Conservation (phyloP, 1,140 invertebrate genomes). For the Scaptodrosophila lebanonensis region DNA sequence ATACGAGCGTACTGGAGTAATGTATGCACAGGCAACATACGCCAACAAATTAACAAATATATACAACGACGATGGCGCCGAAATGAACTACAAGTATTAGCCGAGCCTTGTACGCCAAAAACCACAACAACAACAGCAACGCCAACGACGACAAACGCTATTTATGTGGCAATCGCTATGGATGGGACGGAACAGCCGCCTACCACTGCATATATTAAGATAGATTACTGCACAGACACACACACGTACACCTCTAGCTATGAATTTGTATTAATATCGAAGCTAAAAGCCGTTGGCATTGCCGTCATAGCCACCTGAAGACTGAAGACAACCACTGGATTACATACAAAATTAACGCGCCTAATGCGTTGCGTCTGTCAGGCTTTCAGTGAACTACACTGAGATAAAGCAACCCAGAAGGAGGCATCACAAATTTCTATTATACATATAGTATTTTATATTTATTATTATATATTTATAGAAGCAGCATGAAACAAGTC, state of each 20-base stretch:
- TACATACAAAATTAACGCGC: constrained; percentile 56
- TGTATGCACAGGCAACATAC: too few species aligned
- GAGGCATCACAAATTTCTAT: too few species aligned
- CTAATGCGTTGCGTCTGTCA: constrained; percentile 45
- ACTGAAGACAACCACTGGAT: too few species aligned
- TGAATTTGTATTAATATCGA: constrained; percentile 62
- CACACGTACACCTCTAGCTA: constrained; percentile 31
- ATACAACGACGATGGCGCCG: constrained; percentile 15
- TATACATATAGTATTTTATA: too few species aligned
- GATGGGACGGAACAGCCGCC: background rate
- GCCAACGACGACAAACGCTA: constrained; percentile 9
- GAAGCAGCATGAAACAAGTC: too few species aligned
- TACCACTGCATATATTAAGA: constrained; percentile 65
- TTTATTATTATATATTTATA: too few species aligned
- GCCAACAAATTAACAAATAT: too few species aligned
- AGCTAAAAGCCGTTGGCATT: constrained; percentile 26
- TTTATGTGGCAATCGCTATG: too few species aligned
- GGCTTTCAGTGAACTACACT: too few species aligned
- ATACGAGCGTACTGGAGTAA: too few species aligned
- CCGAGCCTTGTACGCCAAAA: constrained; percentile 29
- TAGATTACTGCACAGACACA: constrained; percentile 53
- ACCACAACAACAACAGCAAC: too few species aligned
- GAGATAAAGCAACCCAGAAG: too few species aligned
- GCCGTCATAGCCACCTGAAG: constrained; percentile 1
- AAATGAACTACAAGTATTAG: constrained; percentile 30